phyloP scores from a whole-genome alignment of 1,140 invertebrate genomes.

The Sycophaga agraensis region DNA sequence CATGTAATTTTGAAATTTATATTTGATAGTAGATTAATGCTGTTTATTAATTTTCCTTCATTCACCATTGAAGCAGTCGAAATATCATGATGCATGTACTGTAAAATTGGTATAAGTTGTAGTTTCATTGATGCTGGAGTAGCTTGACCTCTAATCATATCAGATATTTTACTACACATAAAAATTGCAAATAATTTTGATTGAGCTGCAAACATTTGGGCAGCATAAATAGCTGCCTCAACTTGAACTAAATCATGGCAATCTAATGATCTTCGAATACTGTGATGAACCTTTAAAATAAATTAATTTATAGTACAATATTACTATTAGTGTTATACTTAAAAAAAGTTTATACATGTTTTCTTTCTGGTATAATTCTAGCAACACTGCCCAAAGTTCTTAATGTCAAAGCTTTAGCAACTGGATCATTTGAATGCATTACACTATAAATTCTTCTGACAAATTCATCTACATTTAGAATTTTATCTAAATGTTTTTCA shows the following conservation, averaged over 20 bases:
- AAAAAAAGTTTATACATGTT: slow-evolving; percentile 61
- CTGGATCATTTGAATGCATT: slow-evolving; percentile 95
- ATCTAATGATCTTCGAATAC: slow-evolving; percentile 87
- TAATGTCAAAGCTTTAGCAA: slow-evolving; percentile 87
- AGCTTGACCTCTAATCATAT: slow-evolving; percentile 91
- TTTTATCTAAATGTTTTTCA: slow-evolving; percentile 95
- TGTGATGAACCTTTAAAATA: slow-evolving; percentile 77
- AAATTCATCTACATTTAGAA: slow-evolving; percentile 95
- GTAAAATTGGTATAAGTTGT: slow-evolving; percentile 85
- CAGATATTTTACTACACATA: slow-evolving; percentile 92
- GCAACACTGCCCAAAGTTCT: slow-evolving; percentile 89
- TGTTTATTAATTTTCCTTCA: neutral
- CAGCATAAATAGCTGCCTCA: slow-evolving; percentile 93
- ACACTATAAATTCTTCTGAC: slow-evolving; percentile 91
- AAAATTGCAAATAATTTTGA: slow-evolving; percentile 93
- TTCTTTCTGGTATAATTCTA: slow-evolving; percentile 87
- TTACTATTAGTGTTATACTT: neutral
- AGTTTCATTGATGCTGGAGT: slow-evolving; percentile 91
- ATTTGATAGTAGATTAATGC: neutral
- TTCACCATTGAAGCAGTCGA: slow-evolving; percentile 78
- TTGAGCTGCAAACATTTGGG: slow-evolving; percentile 87
- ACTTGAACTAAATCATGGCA: slow-evolving; percentile 95
- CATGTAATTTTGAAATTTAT: neutral
- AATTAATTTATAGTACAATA: neutral
- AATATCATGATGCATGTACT: slow-evolving; percentile 93